Conservation (phyloP, 2,888 invertebrate species). For the Brassicogethes aeneus region DNA sequence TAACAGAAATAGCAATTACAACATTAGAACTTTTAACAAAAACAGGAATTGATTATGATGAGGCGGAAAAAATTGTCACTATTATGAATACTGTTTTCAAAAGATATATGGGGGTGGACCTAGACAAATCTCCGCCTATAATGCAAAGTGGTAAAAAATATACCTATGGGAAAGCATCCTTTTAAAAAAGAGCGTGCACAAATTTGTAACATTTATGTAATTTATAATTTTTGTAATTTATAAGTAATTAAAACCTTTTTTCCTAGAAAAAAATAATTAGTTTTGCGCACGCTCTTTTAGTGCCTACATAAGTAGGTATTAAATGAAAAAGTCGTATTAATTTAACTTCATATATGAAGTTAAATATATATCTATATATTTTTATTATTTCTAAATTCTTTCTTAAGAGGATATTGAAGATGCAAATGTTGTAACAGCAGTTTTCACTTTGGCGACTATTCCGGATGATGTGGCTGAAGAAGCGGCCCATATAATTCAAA, state of each 20-base stretch:
- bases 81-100: slow-evolving; percentile 32
- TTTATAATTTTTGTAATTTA: too few species aligned
- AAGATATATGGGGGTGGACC: slow-evolving; percentile 17
- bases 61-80: slow-evolving; percentile 29
- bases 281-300: too few species aligned
- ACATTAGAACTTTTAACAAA: slow-evolving; percentile 29
- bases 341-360: background rate
- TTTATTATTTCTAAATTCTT: slow-evolving; percentile 1
- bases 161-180: too few species aligned
- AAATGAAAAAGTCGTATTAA: too few species aligned
- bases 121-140: too few species aligned
- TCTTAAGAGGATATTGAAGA: slow-evolving; percentile 21
- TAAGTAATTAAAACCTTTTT: too few species aligned
- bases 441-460: slow-evolving; percentile 24
- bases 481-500: slow-evolving; percentile 34
- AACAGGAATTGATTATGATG: slow-evolving; percentile 30
- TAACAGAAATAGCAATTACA: slow-evolving; percentile 32
- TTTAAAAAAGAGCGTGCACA: too few species aligned
- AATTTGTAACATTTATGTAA: too few species aligned
- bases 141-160: too few species aligned
- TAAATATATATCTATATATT: background rate
- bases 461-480: slow-evolving; percentile 29
- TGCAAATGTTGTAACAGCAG: slow-evolving; percentile 23
- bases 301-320: too few species aligned
- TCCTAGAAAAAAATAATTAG: too few species aligned